phyloP scores from a whole-genome alignment of 2,797 vertebrate genomes.

The Huso huso region DNA sequence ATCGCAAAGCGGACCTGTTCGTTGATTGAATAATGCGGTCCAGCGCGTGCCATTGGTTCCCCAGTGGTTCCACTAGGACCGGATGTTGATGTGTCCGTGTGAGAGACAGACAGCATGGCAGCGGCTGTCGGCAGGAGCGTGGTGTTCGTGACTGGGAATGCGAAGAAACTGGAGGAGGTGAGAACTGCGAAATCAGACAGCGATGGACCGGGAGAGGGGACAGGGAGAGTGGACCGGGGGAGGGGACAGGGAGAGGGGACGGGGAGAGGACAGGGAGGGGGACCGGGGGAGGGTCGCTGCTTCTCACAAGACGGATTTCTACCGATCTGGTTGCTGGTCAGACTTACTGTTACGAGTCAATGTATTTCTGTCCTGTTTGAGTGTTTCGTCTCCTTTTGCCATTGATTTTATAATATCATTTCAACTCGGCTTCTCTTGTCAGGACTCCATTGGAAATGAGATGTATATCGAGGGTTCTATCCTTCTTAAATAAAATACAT shows the following conservation, averaged over 20 bases:
- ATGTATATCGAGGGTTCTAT: too few species aligned
- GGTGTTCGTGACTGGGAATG: constrained; percentile 88
- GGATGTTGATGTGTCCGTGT: constrained; percentile 10
- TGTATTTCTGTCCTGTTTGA: too few species aligned
- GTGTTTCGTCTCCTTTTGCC: too few species aligned
- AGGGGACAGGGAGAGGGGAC: neutral
- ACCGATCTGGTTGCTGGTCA: neutral
- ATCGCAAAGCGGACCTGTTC: constrained; percentile 20
- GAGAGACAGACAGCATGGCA: constrained; percentile 53
- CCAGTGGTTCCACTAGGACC: neutral
- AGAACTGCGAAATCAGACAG: neutral
- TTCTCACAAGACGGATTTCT: constrained; percentile 9
- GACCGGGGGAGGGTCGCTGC: neutral
- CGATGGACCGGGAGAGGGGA: too few species aligned
- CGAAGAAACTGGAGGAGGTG: constrained; percentile 91
- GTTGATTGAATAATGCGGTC: constrained; percentile 35
- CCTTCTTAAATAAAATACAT: too few species aligned
- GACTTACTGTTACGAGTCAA: too few species aligned
- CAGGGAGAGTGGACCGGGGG: too few species aligned
- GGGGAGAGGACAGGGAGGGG: neutral
- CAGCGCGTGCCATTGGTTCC: constrained; percentile 24
- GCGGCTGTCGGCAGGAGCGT: constrained; percentile 50
- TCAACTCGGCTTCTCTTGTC: too few species aligned
- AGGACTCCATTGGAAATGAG: too few species aligned
- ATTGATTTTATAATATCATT: too few species aligned